Base-by-base conservation (phyloP, 2,113 vertebrate genomes). In the Xyrauchen texanus region DNA sequence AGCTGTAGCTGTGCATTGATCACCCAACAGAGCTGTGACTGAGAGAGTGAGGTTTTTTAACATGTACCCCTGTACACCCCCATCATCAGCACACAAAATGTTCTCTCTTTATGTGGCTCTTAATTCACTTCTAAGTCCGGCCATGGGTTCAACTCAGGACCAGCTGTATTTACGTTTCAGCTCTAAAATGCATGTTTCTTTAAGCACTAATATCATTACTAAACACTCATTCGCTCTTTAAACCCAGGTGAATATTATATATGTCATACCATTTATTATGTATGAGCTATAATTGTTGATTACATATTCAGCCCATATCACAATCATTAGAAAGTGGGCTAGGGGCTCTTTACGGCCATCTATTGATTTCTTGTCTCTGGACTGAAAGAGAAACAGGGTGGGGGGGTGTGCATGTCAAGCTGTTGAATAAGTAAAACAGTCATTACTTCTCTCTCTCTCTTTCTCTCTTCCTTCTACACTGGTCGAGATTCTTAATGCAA, bases 1-100 rank as follows among this genome's bases (percentile, higher is more conserved):
- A 99, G 97, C 96, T 99, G 97, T 96, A 97, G 97, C 97, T 99
- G 96, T 88, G 96, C 97, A 97, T 98, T 97, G 95, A 98, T 94
- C 89, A 34, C 21, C 21, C 21, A 1, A 34, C 21, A 34, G 21
- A 55, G 63, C 75, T 80, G 45, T 21, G 55, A 78, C 9, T 34
- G 34, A 44, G 76, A 3, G 21, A 4, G 63, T 66, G 46, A 73
- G 70, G 69, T 52, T 49, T 66, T 34, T 34, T 44, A 42, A 65
- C 3, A 13, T 12, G 11, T 6, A 34, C 1, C 21, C 34, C 47
- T 67, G 4, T 47, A 34, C 21, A 34, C 21, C 3, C 3, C 21
- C 21, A 34, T 34, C 21, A 34, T 34, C 21, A 34, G 21, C 21
- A 34, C 10, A 15, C 51, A 4, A 12, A 47, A 62, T 74, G 51